Conservation (phyloP, 2,797 vertebrate species). For the Rhabdophis nuchalis region DNA sequence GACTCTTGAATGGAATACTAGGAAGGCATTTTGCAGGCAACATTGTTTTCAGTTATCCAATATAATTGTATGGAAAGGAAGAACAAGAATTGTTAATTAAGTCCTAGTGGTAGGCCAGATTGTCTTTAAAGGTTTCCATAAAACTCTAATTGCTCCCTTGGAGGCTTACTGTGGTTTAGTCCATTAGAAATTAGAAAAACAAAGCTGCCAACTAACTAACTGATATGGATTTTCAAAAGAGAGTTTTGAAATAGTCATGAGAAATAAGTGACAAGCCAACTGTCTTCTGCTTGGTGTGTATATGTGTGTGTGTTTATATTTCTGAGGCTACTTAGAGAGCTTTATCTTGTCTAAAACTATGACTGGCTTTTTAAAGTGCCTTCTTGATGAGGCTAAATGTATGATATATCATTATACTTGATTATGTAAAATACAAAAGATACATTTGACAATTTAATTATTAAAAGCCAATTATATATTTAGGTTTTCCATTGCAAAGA, state of each 20-base stretch:
- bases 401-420: background rate
- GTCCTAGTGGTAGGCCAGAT: background rate
- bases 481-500: slow-evolving; percentile 9
- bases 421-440: background rate
- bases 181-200: background rate
- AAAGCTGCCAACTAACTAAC: background rate
- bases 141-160: background rate
- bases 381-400: background rate
- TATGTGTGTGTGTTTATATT: background rate
- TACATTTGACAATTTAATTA: background rate
- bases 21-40: background rate
- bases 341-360: background rate
- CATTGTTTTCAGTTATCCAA: slow-evolving; percentile 1
- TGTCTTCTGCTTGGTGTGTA: background rate
- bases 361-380: background rate
- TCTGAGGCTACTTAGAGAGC: background rate
- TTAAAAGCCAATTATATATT: background rate
- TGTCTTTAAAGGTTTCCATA: background rate
- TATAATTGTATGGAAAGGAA: rapidly evolving
- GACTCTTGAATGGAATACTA: background rate
- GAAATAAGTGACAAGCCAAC: background rate
- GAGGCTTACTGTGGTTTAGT: background rate
- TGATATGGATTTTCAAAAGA: background rate
- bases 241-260: background rate
- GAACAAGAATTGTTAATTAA: background rate